These are phyloP conservation scores for Pseudomyrmex concolor DNA, from an alignment of 1,140 invertebrate species.

Conservation along the genomic window DNA sequence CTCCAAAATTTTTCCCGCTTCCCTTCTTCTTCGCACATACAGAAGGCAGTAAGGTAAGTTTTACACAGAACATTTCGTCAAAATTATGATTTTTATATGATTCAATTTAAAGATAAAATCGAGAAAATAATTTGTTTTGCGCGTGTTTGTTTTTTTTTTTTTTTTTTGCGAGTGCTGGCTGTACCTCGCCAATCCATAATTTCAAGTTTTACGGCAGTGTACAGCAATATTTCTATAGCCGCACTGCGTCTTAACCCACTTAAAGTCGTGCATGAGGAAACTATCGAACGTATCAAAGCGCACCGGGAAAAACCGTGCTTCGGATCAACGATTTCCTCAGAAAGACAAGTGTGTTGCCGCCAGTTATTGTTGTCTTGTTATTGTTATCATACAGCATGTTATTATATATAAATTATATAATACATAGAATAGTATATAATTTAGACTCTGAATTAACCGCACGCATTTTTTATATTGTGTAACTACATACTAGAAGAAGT, in stretches of 20 bases:
- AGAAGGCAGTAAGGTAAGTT: conserved; percentile 27
- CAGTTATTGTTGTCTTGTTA: neutral
- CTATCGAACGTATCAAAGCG: conserved; percentile 32
- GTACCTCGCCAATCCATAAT: conserved; percentile 6
- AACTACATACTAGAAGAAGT: no score
- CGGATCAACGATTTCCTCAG: conserved; percentile 19
- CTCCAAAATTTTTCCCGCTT: no score
- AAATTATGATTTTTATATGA: neutral
- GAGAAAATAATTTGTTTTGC: no score
- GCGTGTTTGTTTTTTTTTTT: no score
- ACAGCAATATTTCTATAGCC: neutral
- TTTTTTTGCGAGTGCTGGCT: no score
- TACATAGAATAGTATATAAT: neutral
- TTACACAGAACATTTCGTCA: neutral
- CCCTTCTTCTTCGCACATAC: no score
- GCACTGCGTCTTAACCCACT: conserved; percentile 36
- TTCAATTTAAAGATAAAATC: no score
- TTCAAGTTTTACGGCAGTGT: conserved; percentile 13
- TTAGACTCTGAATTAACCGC: neutral
- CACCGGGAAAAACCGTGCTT: conserved; percentile 14
- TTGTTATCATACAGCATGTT: neutral
- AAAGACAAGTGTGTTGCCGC: neutral
- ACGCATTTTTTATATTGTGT: no score
- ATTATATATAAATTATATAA: neutral
- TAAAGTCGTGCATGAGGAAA: conserved; percentile 37